These are phyloP conservation scores for Hippocampus abdominalis DNA, from an alignment of 2,113 vertebrate genomes.

Conservation along the genomic window DNA sequence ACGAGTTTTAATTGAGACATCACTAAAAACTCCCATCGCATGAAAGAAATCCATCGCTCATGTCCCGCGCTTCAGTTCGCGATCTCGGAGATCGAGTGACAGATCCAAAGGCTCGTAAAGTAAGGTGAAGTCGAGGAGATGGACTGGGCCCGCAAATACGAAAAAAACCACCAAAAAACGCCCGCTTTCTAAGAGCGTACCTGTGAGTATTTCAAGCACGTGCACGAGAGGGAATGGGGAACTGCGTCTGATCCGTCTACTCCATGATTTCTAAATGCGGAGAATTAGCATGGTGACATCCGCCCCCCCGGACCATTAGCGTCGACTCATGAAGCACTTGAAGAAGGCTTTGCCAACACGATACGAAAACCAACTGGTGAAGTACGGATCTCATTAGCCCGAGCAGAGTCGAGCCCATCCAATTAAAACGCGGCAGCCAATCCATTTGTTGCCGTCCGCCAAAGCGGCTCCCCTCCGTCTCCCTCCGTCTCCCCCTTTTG, in stretches of 20 bases:
- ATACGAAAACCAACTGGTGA: neutral
- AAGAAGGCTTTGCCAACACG: neutral
- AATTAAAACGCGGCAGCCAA: no score
- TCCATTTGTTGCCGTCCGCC: no score
- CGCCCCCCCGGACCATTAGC: neutral
- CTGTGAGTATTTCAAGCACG: no score
- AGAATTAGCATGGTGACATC: neutral
- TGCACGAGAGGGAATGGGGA: no score
- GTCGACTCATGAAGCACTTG: neutral
- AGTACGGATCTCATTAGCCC: no score
- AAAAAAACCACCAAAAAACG: no score
- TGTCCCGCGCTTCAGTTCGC: constrained; percentile 40
- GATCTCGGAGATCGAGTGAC: constrained; percentile 42
- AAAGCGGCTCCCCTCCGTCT: no score
- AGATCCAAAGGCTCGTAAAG: constrained; percentile 8
- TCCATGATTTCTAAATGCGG: neutral
- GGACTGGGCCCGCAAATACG: no score
- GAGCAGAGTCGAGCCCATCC: no score
- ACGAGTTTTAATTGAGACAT: constrained; percentile 49
- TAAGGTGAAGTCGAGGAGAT: no score
- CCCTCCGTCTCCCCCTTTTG: no score
- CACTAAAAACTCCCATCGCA: constrained; percentile 32
- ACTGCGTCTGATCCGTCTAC: neutral
- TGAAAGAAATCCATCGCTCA: constrained; percentile 52
- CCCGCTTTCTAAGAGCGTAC: no score